phyloP scores from a whole-genome alignment of 2,113 vertebrate genomes.

The Numenius arquata region DNA sequence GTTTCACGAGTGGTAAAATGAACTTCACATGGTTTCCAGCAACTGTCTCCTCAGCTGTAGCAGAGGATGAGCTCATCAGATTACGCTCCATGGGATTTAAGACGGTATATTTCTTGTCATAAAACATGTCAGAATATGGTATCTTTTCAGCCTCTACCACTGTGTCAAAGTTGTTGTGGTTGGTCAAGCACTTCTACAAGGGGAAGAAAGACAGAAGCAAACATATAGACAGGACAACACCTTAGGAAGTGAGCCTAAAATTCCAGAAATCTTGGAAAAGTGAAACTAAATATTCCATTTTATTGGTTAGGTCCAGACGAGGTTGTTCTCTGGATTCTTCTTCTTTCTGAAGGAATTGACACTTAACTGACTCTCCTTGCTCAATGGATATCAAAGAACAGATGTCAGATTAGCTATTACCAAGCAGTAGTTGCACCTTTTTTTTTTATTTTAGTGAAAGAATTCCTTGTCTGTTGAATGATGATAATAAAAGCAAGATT shows the following conservation, averaged over 20 bases:
- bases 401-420: not conserved
- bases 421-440: not conserved
- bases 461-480: not conserved
- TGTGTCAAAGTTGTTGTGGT: not conserved
- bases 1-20: not conserved
- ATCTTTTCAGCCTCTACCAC: not conserved
- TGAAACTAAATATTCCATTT: not conserved
- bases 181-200: not conserved
- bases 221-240: not conserved
- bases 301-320: not conserved
- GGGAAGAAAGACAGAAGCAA: not conserved
- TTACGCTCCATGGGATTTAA: not conserved
- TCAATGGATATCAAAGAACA: not conserved
- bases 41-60: not conserved
- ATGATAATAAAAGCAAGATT: not conserved
- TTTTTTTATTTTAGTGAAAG: not conserved
- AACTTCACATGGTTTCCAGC: not conserved
- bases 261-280: not conserved
- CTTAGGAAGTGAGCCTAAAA: not conserved
- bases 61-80: not conserved
- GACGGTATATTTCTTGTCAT: not conserved
- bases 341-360: not conserved
- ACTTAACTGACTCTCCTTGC: not conserved
- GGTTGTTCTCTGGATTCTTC: not conserved
- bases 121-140: not conserved